Evolutionary conservation across 2,888 invertebrate genomes (phyloP).

Genomic region (Neoaliturus tenellus): DNA sequence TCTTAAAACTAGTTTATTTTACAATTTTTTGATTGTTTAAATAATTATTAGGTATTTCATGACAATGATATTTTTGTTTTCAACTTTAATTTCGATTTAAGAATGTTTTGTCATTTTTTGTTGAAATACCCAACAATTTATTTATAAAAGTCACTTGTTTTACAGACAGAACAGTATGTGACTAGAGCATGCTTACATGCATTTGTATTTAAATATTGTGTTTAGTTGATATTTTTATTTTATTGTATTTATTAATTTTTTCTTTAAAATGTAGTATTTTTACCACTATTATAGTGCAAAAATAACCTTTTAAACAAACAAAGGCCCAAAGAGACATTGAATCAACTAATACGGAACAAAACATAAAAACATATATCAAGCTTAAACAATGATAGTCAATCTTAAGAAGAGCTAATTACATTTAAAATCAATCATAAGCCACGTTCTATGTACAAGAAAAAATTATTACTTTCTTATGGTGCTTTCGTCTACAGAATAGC

Average conservation of each 20-base stretch:
- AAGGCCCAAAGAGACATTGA: slow-evolving; percentile 45
- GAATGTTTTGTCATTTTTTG: neutral
- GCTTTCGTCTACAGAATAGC: neutral
- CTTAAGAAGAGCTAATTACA: slow-evolving; percentile 49
- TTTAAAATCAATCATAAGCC: slow-evolving; percentile 53
- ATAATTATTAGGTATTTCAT: slow-evolving; percentile 28
- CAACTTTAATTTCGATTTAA: neutral
- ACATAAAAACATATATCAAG: slow-evolving; percentile 37
- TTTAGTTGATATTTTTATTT: neutral
- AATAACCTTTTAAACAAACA: slow-evolving; percentile 45
- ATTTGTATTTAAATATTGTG: slow-evolving; percentile 10
- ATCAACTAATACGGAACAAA: slow-evolving; percentile 44
- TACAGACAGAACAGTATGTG: slow-evolving; percentile 9
- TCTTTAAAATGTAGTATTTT: neutral
- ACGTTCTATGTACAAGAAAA: slow-evolving; percentile 56
- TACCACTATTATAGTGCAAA: slow-evolving; percentile 44
- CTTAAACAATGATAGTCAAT: slow-evolving; percentile 46
- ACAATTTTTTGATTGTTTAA: slow-evolving; percentile 17
- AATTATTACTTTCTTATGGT: neutral
- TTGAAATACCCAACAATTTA: slow-evolving; percentile 5
- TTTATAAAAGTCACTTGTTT: neutral
- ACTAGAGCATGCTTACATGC: slow-evolving; percentile 43
- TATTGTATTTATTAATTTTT: neutral
- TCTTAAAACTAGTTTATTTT: neutral
- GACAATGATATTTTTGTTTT: neutral